Percentiles rank a stretch among this genome's conserved stretches.
Evolutionary conservation across 2,113 vertebrate species (phyloP).

Genomic region (Geococcyx californianus): DNA sequence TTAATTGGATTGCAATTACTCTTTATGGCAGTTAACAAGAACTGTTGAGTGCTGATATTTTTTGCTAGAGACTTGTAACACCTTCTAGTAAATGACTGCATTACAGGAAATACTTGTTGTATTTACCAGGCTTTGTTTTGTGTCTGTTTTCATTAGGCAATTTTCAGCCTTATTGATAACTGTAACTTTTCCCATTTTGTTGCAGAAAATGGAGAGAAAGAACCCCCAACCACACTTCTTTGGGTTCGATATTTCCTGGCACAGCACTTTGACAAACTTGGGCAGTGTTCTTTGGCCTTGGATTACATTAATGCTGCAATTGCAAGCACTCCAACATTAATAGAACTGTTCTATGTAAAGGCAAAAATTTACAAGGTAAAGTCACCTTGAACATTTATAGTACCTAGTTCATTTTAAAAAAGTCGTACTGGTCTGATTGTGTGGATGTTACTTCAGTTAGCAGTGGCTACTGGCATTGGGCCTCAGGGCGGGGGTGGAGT

Average conservation of each 20-base stretch:
- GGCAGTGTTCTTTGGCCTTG: constrained; percentile 79
- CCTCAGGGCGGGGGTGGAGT: background rate
- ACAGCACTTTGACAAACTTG: constrained; percentile 84
- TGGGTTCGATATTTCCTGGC: constrained; percentile 83
- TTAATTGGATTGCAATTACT: background rate
- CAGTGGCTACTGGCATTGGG: background rate
- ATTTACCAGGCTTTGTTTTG: background rate
- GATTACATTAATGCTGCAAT: constrained; percentile 82
- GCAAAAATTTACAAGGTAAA: constrained; percentile 85
- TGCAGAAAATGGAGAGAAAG: constrained; percentile 79
- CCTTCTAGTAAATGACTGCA: background rate
- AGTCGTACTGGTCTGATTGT: background rate
- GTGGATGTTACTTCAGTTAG: background rate
- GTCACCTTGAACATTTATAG: background rate
- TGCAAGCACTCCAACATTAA: constrained; percentile 80
- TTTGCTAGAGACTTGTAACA: background rate
- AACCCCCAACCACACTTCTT: constrained; percentile 79
- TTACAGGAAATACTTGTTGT: background rate
- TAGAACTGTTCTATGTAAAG: constrained; percentile 83
- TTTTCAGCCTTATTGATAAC: background rate
- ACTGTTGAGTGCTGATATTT: background rate
- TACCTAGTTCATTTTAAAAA: background rate
- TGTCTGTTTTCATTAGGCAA: background rate
- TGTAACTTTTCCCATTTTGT: constrained; percentile 47
- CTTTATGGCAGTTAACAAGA: background rate